These are phyloP conservation scores for Acronicta leporina DNA, from an alignment of 2,888 invertebrate species.

Conservation along the genomic window DNA sequence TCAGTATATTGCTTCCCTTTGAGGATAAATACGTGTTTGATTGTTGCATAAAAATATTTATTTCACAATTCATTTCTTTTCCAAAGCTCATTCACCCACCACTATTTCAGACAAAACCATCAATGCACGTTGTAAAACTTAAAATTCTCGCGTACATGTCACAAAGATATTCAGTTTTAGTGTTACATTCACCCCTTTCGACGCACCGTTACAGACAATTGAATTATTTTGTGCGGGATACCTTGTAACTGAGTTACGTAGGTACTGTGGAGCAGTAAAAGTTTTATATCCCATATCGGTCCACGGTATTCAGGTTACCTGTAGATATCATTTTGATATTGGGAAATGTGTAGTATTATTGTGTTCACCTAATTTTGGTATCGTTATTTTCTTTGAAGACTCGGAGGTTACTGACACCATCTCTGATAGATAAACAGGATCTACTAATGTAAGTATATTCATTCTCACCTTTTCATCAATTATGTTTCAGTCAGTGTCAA, in stretches of 20 bases:
- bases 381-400: too few relatives aligned
- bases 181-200: constrained; percentile 34
- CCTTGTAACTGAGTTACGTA: constrained; percentile 42
- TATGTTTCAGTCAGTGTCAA: too few relatives aligned
- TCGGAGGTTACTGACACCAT: too few relatives aligned
- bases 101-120: constrained; percentile 6
- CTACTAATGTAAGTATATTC: too few relatives aligned
- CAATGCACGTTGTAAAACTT: constrained; percentile 11
- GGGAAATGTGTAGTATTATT: too few relatives aligned
- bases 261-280: constrained; percentile 40
- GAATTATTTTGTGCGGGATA: constrained; percentile 54
- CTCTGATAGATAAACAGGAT: too few relatives aligned
- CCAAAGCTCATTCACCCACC: neutral
- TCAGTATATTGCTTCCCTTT: too few relatives aligned
- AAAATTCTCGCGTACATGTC: constrained; percentile 14
- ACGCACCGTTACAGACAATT: constrained; percentile 52
- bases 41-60: neutral
- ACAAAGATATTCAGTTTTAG: constrained; percentile 35
- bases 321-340: constrained; percentile 3
- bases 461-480: too few relatives aligned
- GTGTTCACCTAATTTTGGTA: too few relatives aligned
- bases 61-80: neutral
- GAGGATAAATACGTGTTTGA: too few relatives aligned
- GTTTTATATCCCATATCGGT: constrained; percentile 35
- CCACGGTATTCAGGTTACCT: constrained; percentile 24